Evolutionary conservation across 2,797 vertebrate genomes (phyloP), one percentile per base, ranked within the genome.

Genomic region (Melanotaenia maccullochi): DNA sequence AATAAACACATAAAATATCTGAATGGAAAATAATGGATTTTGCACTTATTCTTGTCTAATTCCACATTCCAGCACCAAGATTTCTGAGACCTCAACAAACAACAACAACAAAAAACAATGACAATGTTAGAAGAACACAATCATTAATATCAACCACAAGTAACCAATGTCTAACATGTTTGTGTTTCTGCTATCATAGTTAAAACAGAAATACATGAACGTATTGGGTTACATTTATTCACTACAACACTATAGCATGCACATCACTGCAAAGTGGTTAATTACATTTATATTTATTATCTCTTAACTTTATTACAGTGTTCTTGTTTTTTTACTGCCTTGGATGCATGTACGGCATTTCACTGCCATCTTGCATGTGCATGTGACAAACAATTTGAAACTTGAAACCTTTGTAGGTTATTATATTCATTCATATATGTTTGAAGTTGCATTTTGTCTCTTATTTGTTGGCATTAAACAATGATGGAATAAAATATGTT

Each of bases 401-500:
- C 30, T 30, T 30, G 4, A 30, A 30, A 30, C 57, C 35, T 66
- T 79, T 38, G 73, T 55, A 18, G 63, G 60, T 57, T 35, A 68
- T 52, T 62, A 9, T 38, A 62, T 35, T 69, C 20, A 78, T 68
- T 76, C 1, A 42, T 28, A 56, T 57, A 49, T 60, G 60, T 56
- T 56, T 35, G 58, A 52, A 71, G 57, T 71, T 64, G 40, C 42
- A 30, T 70, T 71, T 52, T 28, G 25, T 28, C 56, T 64, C 25
- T 58, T 40, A 55, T 62, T 60, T 52, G 4, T 28, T 44, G 28
- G 62, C 60, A 16, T 38, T 52, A 40, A 51, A 67, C 70, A 49
- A 25, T 9, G 38, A 59, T 44, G 32, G 73, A 84, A 75, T 62
- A 30, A 56, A 32, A 0, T 30, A 78, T 33, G 64, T 79, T 52